A percentile compares a stretch with the other conserved stretches of the same genome.
Conservation (phyloP, 2,888 invertebrate genomes). For the Erebia aethiops region DNA sequence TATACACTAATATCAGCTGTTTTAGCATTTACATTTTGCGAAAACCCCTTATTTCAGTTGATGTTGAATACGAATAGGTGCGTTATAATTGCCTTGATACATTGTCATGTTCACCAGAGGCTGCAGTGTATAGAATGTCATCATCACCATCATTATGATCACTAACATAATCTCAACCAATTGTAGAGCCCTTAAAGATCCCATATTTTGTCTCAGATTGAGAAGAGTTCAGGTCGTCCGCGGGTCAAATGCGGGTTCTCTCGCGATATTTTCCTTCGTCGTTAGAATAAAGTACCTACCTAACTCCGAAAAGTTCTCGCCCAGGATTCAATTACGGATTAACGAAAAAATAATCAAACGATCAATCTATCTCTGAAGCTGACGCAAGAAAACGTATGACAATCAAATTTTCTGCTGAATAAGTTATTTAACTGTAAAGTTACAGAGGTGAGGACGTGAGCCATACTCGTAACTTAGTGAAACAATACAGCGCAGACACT, state of each 20-base stretch:
- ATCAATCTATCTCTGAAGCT: neutral
- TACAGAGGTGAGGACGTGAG: neutral
- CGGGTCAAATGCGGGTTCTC: no score
- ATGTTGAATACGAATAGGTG: neutral
- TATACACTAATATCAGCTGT: neutral
- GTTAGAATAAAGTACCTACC: no score
- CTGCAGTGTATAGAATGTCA: neutral
- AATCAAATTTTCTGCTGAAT: neutral
- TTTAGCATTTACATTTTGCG: neutral
- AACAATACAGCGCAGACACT: neutral
- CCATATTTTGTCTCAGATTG: no score
- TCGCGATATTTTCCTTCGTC: no score
- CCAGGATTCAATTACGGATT: no score
- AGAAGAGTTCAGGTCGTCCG: no score
- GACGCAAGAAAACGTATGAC: neutral
- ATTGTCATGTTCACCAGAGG: neutral
- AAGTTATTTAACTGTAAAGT: neutral
- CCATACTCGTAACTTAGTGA: neutral
- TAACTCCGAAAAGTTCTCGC: no score
- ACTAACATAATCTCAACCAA: no score
- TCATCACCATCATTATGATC: no score
- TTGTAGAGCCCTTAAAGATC: no score
- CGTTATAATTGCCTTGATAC: neutral
- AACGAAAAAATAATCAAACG: no score
- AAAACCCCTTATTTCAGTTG: neutral